Evolutionary conservation across 2,888 invertebrate genomes (phyloP).

Genomic region (Meiosimyza platycephala): DNA sequence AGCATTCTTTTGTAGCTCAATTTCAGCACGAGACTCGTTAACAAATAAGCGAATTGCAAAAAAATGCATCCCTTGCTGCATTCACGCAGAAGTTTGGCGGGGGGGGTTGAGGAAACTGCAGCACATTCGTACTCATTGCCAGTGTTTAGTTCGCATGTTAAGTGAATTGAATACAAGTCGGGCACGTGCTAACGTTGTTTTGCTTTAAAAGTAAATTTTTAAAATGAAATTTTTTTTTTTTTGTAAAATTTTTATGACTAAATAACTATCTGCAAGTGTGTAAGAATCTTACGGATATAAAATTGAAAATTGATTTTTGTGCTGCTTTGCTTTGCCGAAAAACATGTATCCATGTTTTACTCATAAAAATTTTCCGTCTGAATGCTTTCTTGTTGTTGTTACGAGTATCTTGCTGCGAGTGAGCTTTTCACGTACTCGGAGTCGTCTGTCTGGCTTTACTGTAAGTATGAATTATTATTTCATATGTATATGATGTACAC

Average conservation of each 20-base stretch:
- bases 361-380: too few relatives aligned
- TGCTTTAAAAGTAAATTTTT: background rate
- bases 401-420: too few relatives aligned
- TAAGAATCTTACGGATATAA: background rate
- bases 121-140: too few relatives aligned
- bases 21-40: slow-evolving; percentile 9
- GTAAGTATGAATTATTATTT: slow-evolving; percentile 28
- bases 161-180: background rate
- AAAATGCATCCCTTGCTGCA: slow-evolving; percentile 19
- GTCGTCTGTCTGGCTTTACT: slow-evolving; percentile 12
- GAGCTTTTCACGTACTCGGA: background rate
- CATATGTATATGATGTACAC: background rate
- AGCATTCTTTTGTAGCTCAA: slow-evolving; percentile 16
- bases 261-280: background rate
- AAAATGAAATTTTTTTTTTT: too few relatives aligned
- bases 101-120: background rate
- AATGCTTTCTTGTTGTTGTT: too few relatives aligned
- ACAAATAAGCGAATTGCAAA: background rate
- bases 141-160: too few relatives aligned
- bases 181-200: slow-evolving; percentile 13
- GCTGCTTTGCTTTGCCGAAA: too few relatives aligned
- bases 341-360: too few relatives aligned
- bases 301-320: slow-evolving; percentile 6
- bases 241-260: too few relatives aligned
- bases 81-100: background rate